These are phyloP conservation scores for Hydrophis major DNA, from an alignment of 2,797 vertebrate species.

Conservation along the genomic window DNA sequence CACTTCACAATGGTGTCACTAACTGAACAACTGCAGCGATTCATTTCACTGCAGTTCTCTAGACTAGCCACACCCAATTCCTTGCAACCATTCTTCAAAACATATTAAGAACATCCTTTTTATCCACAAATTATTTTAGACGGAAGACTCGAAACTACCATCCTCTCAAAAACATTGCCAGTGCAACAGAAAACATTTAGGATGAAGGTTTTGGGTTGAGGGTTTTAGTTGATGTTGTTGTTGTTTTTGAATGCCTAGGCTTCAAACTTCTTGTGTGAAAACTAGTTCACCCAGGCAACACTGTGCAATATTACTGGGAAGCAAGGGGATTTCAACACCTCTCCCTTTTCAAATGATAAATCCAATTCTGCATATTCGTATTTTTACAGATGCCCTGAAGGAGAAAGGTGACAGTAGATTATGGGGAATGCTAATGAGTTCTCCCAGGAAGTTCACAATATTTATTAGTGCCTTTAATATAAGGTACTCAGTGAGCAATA, in stretches of 20 bases:
- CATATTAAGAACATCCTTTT: neutral
- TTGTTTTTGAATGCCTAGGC: neutral
- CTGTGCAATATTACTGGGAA: slow-evolving; percentile 26
- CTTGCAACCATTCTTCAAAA: neutral
- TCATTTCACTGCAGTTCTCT: neutral
- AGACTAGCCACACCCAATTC: neutral
- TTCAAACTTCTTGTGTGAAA: slow-evolving; percentile 43
- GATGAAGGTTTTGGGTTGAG: neutral
- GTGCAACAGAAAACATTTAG: slow-evolving; percentile 5
- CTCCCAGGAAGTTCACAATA: slow-evolving; percentile 26
- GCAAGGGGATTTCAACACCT: slow-evolving; percentile 33
- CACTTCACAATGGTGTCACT: too few species aligned
- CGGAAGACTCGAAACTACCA: neutral
- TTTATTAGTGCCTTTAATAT: slow-evolving; percentile 39
- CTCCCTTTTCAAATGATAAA: slow-evolving; percentile 43
- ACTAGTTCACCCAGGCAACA: slow-evolving; percentile 38
- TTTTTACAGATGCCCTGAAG: slow-evolving; percentile 47
- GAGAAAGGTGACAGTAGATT: slow-evolving; percentile 51
- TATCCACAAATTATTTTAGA: slow-evolving; percentile 9
- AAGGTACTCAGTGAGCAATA: slow-evolving; percentile 29
- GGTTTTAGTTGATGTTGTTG: too few species aligned
- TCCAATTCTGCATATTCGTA: neutral
- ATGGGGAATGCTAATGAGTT: slow-evolving; percentile 54
- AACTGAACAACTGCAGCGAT: too few species aligned
- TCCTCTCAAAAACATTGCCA: slow-evolving; percentile 24